phyloP scores from a whole-genome alignment of 2,888 invertebrate species.

The Creontiades dilutus region DNA sequence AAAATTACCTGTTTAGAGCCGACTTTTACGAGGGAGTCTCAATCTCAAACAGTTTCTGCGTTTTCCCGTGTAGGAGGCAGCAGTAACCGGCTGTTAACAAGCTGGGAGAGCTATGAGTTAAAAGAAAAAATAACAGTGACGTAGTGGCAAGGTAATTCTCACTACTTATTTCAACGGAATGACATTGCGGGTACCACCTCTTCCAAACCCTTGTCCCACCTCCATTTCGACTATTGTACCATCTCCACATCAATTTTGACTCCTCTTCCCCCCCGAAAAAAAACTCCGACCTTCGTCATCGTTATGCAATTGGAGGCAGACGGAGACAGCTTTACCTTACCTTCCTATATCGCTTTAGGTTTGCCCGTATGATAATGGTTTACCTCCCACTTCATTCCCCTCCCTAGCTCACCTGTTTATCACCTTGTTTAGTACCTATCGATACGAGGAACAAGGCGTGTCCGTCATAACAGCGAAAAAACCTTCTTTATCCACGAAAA shows the following conservation, averaged over 20 bases:
- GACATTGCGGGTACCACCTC: constrained; percentile 5
- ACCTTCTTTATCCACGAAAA: not conserved
- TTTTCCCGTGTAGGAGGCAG: not conserved
- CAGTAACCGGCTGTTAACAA: not conserved
- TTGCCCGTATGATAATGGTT: constrained; percentile 16
- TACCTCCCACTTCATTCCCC: not conserved
- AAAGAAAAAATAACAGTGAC: not conserved
- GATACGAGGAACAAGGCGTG: constrained; percentile 61
- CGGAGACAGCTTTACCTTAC: too few species aligned
- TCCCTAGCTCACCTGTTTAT: constrained; percentile 35
- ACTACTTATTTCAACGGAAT: not conserved
- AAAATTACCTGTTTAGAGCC: too few species aligned
- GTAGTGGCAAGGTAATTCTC: not conserved
- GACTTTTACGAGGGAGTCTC: too few species aligned
- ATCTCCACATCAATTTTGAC: not conserved
- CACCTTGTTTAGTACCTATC: constrained; percentile 46
- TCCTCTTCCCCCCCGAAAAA: not conserved
- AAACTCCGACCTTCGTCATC: not conserved
- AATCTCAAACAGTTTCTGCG: too few species aligned
- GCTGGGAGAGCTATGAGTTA: not conserved
- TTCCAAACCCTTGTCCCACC: not conserved
- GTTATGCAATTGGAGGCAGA: not conserved
- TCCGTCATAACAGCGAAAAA: not conserved
- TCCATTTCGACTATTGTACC: constrained; percentile 4
- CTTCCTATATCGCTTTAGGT: not conserved